A percentile compares a stretch with the other conserved stretches of the same genome.
Conservation (phyloP, 1,140 invertebrate species). For the Piezodorus guildinii region DNA sequence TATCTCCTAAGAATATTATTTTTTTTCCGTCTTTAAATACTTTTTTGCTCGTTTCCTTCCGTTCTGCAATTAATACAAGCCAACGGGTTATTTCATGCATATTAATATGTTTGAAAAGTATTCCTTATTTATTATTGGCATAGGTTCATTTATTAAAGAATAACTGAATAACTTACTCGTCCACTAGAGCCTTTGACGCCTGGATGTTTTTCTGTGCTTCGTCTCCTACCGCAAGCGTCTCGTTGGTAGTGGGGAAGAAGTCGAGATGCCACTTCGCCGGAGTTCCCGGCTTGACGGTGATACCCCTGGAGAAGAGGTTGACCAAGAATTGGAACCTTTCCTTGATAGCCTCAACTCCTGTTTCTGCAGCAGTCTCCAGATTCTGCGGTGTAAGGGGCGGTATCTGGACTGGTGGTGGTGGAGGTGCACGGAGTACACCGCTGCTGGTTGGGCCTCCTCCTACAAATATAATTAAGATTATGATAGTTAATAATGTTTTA, state of each 20-base stretch:
- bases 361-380: slow-evolving; percentile 30
- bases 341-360: slow-evolving; percentile 28
- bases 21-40: too few species aligned
- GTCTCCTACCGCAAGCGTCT: slow-evolving; percentile 34
- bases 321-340: slow-evolving; percentile 30
- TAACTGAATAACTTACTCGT: slow-evolving; percentile 32
- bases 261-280: slow-evolving; percentile 35
- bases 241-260: slow-evolving; percentile 37
- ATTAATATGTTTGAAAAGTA: too few species aligned
- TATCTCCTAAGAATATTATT: too few species aligned
- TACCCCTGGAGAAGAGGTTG: slow-evolving; percentile 30
- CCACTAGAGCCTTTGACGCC: slow-evolving; percentile 34
- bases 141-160: too few species aligned
- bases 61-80: too few species aligned
- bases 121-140: too few species aligned
- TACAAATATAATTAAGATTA: too few species aligned
- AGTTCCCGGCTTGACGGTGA: slow-evolving; percentile 32
- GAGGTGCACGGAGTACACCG: slow-evolving; percentile 33
- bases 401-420: slow-evolving; percentile 32
- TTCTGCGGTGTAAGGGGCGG: slow-evolving; percentile 32
- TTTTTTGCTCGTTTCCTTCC: too few species aligned
- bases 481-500: too few species aligned
- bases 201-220: slow-evolving; percentile 35
- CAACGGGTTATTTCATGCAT: too few species aligned
- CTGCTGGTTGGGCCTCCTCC: slow-evolving; percentile 14